Evolutionary conservation across 2,113 vertebrate species (phyloP).

Genomic region (Bos javanicus): DNA sequence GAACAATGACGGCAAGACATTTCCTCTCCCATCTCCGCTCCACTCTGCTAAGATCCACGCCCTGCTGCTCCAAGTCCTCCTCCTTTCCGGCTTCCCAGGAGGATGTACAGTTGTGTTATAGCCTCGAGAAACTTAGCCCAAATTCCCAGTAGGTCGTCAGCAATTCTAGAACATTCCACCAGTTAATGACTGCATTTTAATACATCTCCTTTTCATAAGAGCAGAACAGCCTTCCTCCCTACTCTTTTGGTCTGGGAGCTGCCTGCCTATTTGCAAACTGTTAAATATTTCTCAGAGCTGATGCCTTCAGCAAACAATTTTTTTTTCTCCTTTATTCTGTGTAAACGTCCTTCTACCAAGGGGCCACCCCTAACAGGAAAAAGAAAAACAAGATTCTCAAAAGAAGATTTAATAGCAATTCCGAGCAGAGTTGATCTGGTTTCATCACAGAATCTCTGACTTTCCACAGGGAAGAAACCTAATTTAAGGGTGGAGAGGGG

Average conservation of each 20-base stretch:
- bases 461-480: slow-evolving; percentile 19
- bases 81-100: background rate
- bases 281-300: slow-evolving; percentile 38
- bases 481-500: slow-evolving; percentile 36
- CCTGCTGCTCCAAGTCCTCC: background rate
- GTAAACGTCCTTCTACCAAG: background rate
- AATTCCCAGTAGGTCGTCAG: background rate
- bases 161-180: background rate
- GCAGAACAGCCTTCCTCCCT: background rate
- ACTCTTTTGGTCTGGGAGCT: background rate
- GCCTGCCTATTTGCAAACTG: background rate
- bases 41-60: background rate
- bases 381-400: slow-evolving; percentile 26
- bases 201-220: background rate
- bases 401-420: background rate
- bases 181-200: slow-evolving; percentile 32
- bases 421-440: background rate
- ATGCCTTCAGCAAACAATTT: slow-evolving; percentile 2
- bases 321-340: background rate
- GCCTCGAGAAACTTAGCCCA: slow-evolving; percentile 12
- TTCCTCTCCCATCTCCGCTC: background rate
- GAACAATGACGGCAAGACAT: background rate
- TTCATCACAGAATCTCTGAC: slow-evolving; percentile 42
- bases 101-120: background rate
- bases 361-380: background rate